Conservation (phyloP, 1,140 invertebrate genomes). For the Caenorhabditis brenneri region DNA sequence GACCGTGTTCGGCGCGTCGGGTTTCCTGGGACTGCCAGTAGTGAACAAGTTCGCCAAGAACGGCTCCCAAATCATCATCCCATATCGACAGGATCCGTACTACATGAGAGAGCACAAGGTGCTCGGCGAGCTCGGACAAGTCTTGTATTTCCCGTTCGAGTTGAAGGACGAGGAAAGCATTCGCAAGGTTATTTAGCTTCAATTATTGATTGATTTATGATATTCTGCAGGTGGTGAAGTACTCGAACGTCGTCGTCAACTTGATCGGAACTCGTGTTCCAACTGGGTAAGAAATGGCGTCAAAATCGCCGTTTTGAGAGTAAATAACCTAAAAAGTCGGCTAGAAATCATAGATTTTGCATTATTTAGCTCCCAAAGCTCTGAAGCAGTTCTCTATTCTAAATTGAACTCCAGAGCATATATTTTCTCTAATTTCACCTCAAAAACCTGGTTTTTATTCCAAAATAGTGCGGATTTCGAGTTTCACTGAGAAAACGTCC, state of each 20-base stretch:
- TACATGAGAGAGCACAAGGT: constrained; percentile 81
- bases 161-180: constrained; percentile 81
- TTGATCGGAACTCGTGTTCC: constrained; percentile 88
- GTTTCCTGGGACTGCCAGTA: constrained; percentile 85
- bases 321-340: background rate
- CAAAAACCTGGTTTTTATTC: no score
- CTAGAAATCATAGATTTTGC: no score
- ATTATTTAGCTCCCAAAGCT: no score
- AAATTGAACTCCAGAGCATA: no score
- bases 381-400: no score
- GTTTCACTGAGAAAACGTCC: no score
- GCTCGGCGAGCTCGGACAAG: constrained; percentile 91
- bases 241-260: constrained; percentile 98
- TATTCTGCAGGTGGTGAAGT: constrained; percentile 84
- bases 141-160: constrained; percentile 81
- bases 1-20: constrained; percentile 91
- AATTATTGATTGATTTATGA: background rate
- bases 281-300: constrained; percentile 76
- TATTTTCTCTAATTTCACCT: no score
- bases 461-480: no score
- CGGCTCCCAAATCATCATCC: constrained; percentile 83
- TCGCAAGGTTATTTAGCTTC: constrained; percentile 1
- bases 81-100: constrained; percentile 82
- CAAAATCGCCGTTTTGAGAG: background rate
- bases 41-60: constrained; percentile 80